These are phyloP conservation scores for Argopecten irradians DNA, from an alignment of 1,140 invertebrate genomes.

Conservation along the genomic window DNA sequence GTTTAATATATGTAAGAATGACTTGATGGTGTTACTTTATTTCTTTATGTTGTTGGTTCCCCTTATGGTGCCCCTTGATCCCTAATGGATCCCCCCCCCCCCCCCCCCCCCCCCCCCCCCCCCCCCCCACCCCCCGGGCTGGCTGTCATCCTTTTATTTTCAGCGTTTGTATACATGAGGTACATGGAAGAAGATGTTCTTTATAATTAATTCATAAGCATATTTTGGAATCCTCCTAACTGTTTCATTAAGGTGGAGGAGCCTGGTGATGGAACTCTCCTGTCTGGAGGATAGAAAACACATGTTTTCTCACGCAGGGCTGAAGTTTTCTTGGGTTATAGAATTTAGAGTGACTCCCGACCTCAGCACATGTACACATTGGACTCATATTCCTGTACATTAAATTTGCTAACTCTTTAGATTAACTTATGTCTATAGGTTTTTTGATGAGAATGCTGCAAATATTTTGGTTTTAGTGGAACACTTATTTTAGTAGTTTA, in stretches of 20 bases:
- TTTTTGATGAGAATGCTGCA: too few relatives aligned
- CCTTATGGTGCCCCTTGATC: background rate
- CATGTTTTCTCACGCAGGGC: background rate
- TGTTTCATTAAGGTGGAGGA: background rate
- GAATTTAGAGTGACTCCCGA: background rate
- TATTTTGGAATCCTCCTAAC: background rate
- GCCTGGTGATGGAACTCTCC: constrained; percentile 14
- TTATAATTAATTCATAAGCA: constrained; percentile 19
- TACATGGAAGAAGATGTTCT: background rate
- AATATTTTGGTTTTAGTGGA: too few relatives aligned
- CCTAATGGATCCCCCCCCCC: too few relatives aligned
- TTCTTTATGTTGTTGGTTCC: background rate
- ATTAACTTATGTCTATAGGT: too few relatives aligned
- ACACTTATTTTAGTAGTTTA: too few relatives aligned
- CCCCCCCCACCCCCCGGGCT: too few relatives aligned
- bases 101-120: too few relatives aligned
- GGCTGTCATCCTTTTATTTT: background rate
- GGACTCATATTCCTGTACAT: too few relatives aligned
- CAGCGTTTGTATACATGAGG: background rate
- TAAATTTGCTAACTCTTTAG: too few relatives aligned
- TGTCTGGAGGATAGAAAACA: constrained; percentile 9
- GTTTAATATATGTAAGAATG: too few relatives aligned
- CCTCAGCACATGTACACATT: background rate
- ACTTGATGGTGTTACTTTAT: too few relatives aligned
- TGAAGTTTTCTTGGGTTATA: background rate